Base-by-base conservation (phyloP, 2,888 invertebrate genomes). In the Eulithis prunata region DNA sequence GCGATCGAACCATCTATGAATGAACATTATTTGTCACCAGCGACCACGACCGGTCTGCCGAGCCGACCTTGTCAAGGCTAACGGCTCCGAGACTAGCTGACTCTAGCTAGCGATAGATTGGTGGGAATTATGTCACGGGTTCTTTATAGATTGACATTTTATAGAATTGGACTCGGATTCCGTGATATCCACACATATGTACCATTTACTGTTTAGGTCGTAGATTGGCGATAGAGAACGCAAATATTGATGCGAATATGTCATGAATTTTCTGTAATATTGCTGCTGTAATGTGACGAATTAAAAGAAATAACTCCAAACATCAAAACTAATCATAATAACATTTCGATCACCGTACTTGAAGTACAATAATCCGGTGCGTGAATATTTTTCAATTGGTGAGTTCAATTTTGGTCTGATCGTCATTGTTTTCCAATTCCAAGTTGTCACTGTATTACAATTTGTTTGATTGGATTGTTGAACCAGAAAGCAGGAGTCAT, bases 41-140 rank as follows among this genome's bases (percentile, higher is more conserved):
- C 64, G 67, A 51, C 57, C 61, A 52, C 64, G 57, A 61, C 74
- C 74, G 76, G 76, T 75, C 72, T 64, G 72, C 71, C 68, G 73
- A 75, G 75, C 71, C 80, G 86, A 83, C 87, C 87, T 87, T 86
- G 84, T 81, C 86, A 85, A 86, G 85, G 86, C 82, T 70, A 80
- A 71, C 87, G 71, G 77, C 78, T 78, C 70, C 51, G 57, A 21
- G 56, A 52, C 32, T 47, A 32, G 32, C 47, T 36, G 46, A 41
- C 41, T 41, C 41, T 41, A 21, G 32, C 21, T 32, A 10, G 46
- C 62, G 62, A 49, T 63, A 61, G 57, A 54, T 65, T 49, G 28
- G 59, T 57, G 55, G 58, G 59, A 66, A 64, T 71, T 68, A 66
- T 70, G 70, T 71, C 70, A 73, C 59, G 63, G 64, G 38, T 62